Conservation (phyloP, 2,113 vertebrate species). For the Lepus americanus region DNA sequence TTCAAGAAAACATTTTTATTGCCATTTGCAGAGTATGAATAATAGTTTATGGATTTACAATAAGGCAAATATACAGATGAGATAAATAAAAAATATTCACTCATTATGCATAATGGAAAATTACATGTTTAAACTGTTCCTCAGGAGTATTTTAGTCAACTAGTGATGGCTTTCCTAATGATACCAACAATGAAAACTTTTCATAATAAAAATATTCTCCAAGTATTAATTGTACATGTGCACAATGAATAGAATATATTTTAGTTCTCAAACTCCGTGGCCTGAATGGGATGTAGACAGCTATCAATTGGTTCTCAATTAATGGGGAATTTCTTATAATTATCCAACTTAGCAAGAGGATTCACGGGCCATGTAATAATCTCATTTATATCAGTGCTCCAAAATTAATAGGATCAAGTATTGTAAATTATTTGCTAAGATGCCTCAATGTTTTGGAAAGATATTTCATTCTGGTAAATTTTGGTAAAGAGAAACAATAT, state of each 20-base stretch:
- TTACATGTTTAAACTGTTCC: constrained; percentile 54
- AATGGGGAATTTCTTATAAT: background rate
- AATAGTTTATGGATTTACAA: constrained; percentile 66
- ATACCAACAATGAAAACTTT: background rate
- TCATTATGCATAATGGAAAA: constrained; percentile 43
- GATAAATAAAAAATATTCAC: constrained; percentile 58
- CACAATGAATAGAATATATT: constrained; percentile 68
- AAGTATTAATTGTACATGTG: constrained; percentile 29
- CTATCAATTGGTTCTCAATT: constrained; percentile 52
- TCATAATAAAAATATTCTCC: background rate
- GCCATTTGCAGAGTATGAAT: constrained; percentile 54
- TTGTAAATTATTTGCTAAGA: constrained; percentile 19
- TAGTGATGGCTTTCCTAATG: constrained; percentile 51
- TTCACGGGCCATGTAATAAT: background rate
- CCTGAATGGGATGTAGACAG: constrained; percentile 46
- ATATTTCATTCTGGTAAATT: background rate
- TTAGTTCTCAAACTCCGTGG: background rate
- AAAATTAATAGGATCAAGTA: background rate
- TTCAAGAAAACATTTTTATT: constrained; percentile 72
- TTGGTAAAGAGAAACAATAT: background rate
- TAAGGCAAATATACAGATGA: constrained; percentile 37
- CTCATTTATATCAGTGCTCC: constrained; percentile 3
- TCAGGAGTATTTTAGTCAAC: constrained; percentile 17
- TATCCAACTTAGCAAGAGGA: background rate
- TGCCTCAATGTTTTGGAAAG: background rate